These are phyloP conservation scores for Scomber japonicus DNA, from an alignment of 2,113 vertebrate species.

Conservation along the genomic window DNA sequence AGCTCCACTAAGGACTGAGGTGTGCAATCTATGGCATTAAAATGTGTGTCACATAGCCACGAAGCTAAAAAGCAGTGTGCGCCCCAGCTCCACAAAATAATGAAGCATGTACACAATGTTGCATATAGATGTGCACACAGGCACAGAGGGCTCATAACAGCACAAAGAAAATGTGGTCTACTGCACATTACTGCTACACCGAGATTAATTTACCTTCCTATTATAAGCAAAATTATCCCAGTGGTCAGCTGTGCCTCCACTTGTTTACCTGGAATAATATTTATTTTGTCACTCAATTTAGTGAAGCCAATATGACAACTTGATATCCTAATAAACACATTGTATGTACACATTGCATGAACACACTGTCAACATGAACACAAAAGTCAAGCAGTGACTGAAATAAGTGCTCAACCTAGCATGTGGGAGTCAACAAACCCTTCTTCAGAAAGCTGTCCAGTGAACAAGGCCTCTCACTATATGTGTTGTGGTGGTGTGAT, in stretches of 20 bases:
- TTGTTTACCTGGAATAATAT: slow-evolving; percentile 44
- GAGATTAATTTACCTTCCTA: slow-evolving; percentile 46
- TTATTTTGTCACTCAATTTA: slow-evolving; percentile 29
- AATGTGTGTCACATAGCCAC: slow-evolving; percentile 42
- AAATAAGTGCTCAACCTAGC: slow-evolving; percentile 7
- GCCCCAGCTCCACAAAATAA: slow-evolving; percentile 30
- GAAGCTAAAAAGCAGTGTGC: slow-evolving; percentile 45
- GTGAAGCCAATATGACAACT: slow-evolving; percentile 35
- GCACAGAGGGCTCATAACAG: slow-evolving; percentile 35
- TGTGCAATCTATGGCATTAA: slow-evolving; percentile 45
- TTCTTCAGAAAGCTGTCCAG: slow-evolving; percentile 2
- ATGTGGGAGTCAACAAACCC: slow-evolving; percentile 6
- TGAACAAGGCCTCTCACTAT: neutral
- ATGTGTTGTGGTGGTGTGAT: no score
- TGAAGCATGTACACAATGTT: slow-evolving; percentile 15
- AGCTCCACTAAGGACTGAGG: slow-evolving; percentile 14
- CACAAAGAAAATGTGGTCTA: slow-evolving; percentile 35
- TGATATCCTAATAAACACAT: slow-evolving; percentile 49
- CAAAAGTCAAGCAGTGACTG: neutral
- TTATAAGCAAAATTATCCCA: slow-evolving; percentile 40
- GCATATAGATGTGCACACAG: slow-evolving; percentile 29
- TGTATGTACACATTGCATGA: slow-evolving; percentile 23
- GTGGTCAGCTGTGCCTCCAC: slow-evolving; percentile 29
- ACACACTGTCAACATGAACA: slow-evolving; percentile 26
- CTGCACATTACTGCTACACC: slow-evolving; percentile 24